These are phyloP conservation scores for Lophotis ruficrista DNA, from an alignment of 2,113 vertebrate genomes.

Conservation along the genomic window DNA sequence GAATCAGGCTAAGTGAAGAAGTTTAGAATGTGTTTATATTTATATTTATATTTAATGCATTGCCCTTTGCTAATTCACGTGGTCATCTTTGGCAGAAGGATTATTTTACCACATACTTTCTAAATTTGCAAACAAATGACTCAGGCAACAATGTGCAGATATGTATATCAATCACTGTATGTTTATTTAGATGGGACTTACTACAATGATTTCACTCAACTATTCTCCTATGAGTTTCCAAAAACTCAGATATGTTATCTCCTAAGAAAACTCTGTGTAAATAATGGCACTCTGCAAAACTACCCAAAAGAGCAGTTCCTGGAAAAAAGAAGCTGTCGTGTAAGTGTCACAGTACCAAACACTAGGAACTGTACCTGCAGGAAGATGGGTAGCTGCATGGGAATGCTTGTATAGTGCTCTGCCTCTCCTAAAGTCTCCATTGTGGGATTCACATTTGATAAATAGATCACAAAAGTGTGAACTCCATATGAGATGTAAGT, in stretches of 20 bases:
- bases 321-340: not conserved
- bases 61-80: not conserved
- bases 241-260: not conserved
- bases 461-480: not conserved
- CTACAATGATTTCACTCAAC: not conserved
- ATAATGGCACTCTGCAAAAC: not conserved
- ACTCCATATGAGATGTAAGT: not conserved
- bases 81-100: not conserved
- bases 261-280: not conserved
- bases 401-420: not conserved
- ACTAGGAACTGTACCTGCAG: not conserved
- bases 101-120: not conserved
- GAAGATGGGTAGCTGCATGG: not conserved
- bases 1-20: not conserved
- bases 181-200: not conserved
- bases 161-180: not conserved
- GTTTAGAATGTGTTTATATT: not conserved
- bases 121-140: not conserved
- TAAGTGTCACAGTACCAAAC: not conserved
- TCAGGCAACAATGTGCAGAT: not conserved
- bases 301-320: not conserved
- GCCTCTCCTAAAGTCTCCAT: not conserved
- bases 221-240: not conserved
- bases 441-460: not conserved
- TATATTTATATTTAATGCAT: not conserved